Evolutionary conservation across 2,113 vertebrate species (phyloP).

Genomic region (Tonatia bakeri): DNA sequence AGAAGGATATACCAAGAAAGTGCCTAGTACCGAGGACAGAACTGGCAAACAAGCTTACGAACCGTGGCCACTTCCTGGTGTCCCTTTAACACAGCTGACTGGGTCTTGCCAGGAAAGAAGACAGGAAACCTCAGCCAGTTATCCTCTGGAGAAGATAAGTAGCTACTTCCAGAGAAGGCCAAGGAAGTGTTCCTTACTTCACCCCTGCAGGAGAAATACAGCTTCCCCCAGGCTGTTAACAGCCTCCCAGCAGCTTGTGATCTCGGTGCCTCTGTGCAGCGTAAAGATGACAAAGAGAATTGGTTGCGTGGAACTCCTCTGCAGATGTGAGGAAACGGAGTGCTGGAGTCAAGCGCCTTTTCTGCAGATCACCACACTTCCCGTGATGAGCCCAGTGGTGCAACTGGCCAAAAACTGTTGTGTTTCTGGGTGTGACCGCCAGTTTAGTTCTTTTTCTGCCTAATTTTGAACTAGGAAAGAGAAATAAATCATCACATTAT

Average conservation of each 20-base stretch:
- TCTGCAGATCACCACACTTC: slow-evolving; percentile 55
- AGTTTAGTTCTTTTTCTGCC: slow-evolving; percentile 67
- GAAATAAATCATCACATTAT: slow-evolving; percentile 57
- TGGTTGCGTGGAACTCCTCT: slow-evolving; percentile 88
- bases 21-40: slow-evolving; percentile 76
- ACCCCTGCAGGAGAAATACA: slow-evolving; percentile 40
- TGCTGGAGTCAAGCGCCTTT: not conserved
- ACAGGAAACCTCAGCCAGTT: slow-evolving; percentile 57
- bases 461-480: slow-evolving; percentile 59
- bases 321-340: slow-evolving; percentile 80
- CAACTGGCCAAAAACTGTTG: slow-evolving; percentile 70
- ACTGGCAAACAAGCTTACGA: slow-evolving; percentile 47
- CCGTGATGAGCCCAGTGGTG: slow-evolving; percentile 61
- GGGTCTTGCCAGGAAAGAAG: slow-evolving; percentile 83
- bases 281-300: slow-evolving; percentile 88
- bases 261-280: slow-evolving; percentile 92
- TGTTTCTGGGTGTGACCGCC: slow-evolving; percentile 68
- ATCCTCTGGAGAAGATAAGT: slow-evolving; percentile 86
- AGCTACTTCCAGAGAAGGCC: slow-evolving; percentile 92
- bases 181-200: slow-evolving; percentile 80
- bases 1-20: slow-evolving; percentile 73
- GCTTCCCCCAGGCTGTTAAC: slow-evolving; percentile 82
- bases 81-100: slow-evolving; percentile 84
- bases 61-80: slow-evolving; percentile 70
- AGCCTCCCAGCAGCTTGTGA: slow-evolving; percentile 89